Conservation (phyloP, 2,888 invertebrate genomes). For the Octodonta nipae region DNA sequence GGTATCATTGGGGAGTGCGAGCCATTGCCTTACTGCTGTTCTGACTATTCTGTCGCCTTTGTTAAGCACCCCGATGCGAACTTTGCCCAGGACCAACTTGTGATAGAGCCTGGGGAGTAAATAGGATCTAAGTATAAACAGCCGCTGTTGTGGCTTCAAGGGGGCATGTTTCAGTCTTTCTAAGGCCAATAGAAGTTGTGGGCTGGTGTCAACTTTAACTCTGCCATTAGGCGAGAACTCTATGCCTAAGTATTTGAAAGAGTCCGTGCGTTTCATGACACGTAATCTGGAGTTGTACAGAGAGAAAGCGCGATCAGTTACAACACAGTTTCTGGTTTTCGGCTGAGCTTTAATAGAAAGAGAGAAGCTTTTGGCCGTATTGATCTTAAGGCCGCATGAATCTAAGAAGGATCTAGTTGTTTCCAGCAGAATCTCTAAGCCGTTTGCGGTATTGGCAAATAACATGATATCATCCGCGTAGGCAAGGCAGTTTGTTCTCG, state of each 20-base stretch:
- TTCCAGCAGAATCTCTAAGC: background rate
- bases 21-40: too few relatives aligned
- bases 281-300: background rate
- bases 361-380: conserved; percentile 1
- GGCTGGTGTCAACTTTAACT: background rate
- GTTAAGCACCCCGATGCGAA: background rate
- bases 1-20: too few relatives aligned
- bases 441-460: background rate
- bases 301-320: background rate
- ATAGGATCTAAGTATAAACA: conserved; percentile 2
- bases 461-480: conserved; percentile 2
- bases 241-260: conserved; percentile 2
- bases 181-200: background rate
- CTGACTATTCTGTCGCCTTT: background rate
- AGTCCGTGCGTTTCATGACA: background rate
- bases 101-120: conserved; percentile 5
- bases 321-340: background rate
- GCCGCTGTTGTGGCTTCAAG: conserved; percentile 6
- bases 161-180: conserved; percentile 4
- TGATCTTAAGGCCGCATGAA: conserved; percentile 1
- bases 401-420: background rate
- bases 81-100: conserved; percentile 1
- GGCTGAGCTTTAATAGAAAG: conserved; percentile 2
- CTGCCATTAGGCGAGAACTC: background rate
- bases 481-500: background rate